These are phyloP conservation scores for Microcebus tavaratra DNA, from an alignment of 2,113 vertebrate genomes.

Conservation along the genomic window DNA sequence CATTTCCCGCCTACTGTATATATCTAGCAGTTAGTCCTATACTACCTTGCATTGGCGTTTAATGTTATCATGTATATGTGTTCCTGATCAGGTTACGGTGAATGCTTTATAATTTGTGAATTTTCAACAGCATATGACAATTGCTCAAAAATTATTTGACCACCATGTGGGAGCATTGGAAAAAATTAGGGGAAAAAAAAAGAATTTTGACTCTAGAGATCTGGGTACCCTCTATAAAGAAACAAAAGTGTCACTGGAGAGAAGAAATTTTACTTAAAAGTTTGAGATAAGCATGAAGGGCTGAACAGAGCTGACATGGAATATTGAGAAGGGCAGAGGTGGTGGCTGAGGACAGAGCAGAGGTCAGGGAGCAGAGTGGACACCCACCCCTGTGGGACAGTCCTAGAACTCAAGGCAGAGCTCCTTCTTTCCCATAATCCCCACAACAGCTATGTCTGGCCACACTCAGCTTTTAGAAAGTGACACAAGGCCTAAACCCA, in stretches of 20 bases:
- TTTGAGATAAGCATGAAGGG: neutral
- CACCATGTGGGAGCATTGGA: neutral
- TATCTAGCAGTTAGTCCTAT: neutral
- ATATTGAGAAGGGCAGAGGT: neutral
- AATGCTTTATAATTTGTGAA: neutral
- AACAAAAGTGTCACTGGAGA: neutral
- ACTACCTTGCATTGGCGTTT: neutral
- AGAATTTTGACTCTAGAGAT: neutral
- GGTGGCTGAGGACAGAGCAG: neutral
- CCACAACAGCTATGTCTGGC: conserved; percentile 72
- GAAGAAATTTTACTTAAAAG: conserved; percentile 2
- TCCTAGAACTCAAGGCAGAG: neutral
- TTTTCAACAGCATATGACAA: neutral
- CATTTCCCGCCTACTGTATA: neutral
- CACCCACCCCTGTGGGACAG: neutral
- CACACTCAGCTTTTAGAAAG: conserved; percentile 78
- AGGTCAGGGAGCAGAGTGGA: neutral
- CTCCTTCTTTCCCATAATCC: conserved; percentile 36
- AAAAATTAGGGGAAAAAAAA: neutral
- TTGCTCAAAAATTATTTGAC: conserved; percentile 10
- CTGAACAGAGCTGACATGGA: neutral
- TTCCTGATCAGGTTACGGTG: neutral
- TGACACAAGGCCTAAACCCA: conserved; percentile 18
- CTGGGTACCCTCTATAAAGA: neutral
- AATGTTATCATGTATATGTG: neutral